phyloP scores from a whole-genome alignment of 1,140 invertebrate genomes.

The Metaphire vulgaris region DNA sequence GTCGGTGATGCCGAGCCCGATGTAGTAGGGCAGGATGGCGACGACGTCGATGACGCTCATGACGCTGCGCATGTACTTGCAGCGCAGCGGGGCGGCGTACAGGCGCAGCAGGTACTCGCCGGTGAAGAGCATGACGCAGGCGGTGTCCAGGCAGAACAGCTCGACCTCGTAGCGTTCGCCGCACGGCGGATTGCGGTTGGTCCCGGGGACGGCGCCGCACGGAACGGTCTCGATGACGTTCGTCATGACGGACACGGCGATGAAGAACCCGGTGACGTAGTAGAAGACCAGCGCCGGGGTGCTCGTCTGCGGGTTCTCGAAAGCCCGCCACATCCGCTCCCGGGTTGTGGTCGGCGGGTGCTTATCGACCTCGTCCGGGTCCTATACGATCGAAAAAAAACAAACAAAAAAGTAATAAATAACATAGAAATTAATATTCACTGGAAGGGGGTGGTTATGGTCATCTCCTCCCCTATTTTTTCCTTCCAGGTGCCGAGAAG shows the following conservation, averaged over 20 bases:
- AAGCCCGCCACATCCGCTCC: slow-evolving; percentile 99
- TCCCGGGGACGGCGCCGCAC: slow-evolving; percentile 62
- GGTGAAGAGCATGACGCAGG: slow-evolving; percentile 99
- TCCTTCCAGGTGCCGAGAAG: no score
- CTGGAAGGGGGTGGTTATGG: no score
- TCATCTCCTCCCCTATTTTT: no score
- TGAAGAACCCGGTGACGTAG: no score
- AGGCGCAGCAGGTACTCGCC: slow-evolving; percentile 95
- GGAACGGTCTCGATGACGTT: slow-evolving; percentile 98
- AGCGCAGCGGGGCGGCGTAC: slow-evolving; percentile 86
- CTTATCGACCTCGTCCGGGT: slow-evolving; percentile 12
- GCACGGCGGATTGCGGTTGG: slow-evolving; percentile 77
- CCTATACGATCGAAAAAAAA: no score
- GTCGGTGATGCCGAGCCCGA: slow-evolving; percentile 89
- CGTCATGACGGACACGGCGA: slow-evolving; percentile 96
- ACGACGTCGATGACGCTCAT: slow-evolving; percentile 99
- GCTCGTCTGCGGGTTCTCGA: no score
- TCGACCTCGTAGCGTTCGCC: slow-evolving; percentile 95
- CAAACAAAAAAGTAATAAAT: no score
- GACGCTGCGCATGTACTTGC: slow-evolving; percentile 95
- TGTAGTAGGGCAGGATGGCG: slow-evolving; percentile 98
- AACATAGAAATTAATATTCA: no score
- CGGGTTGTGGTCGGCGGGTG: slow-evolving; percentile 65
- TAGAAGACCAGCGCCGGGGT: no score
- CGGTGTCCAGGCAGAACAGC: slow-evolving; percentile 98